Base-by-base conservation (phyloP, 2,888 invertebrate species). In the Stenodema calcarata region DNA sequence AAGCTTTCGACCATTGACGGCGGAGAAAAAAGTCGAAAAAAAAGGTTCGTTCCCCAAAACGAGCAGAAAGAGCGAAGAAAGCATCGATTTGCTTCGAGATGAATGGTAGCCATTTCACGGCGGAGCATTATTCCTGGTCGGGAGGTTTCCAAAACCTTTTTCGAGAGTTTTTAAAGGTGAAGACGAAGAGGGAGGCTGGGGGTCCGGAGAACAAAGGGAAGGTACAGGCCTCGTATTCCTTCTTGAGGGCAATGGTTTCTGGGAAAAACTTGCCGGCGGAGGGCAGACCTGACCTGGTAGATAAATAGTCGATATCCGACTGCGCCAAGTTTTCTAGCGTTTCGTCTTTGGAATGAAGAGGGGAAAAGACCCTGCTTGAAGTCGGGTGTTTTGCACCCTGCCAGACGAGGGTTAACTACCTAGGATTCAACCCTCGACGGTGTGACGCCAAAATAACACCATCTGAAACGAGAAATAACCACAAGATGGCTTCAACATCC, bases 21-120 rank as follows among this genome's bases (percentile, higher is more conserved):
- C 18, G 12, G 35, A 80, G n/a, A 80, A 80, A 50, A 42, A 50
- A 16, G 42, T 44, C 18, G 23, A 18, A 50, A 80, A 47, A 50
- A 80, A 44, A 50, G 18, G 44, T 47, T 44, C 47, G 14, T 54
- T 50, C 54, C 80, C 80, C 50, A 50, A 28, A 80, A 80, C 35
- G 30, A 50, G 54, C 30, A 62, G 73, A 73, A 73, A 73, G 73
- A 73, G 73, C 30, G 73, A 73, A 73, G 73, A 73, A 62, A 62
- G 62, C 73, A 50, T 80, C 80, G 80, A 80, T 80, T 80, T 80
- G 30, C 50, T 28, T 30, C 80, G 80, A 54, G 50, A 80, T 80
- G 80, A 80, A 54, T 80, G 54, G 80, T 80, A 30, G 80, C 80
- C 54, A 80, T 80, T 80, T 80, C 80, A 80, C 80, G 80, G 54